A percentile compares a stretch with the other conserved stretches of the same genome.
Conservation (phyloP, 2,113 vertebrate genomes). For the Brevimyrus niger region DNA sequence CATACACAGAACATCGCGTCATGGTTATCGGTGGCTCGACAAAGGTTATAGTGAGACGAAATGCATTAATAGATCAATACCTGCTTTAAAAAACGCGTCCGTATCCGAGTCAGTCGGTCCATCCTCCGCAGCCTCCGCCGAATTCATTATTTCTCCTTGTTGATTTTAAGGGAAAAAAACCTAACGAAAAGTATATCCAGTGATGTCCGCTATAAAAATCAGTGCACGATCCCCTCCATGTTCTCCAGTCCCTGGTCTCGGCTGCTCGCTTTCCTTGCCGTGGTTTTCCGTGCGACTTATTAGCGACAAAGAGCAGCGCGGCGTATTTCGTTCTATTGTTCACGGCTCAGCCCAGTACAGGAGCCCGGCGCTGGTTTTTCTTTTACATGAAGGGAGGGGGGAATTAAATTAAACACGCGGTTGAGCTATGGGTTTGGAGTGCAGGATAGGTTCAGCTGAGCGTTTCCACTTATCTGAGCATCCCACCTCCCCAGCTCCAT, state of each 20-base stretch:
- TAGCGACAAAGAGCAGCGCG: conserved; percentile 32
- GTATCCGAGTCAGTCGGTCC: conserved; percentile 72
- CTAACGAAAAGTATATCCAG: conserved; percentile 28
- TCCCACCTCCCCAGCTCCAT: neutral
- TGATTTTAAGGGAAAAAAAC: conserved; percentile 22
- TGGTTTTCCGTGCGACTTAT: conserved; percentile 18
- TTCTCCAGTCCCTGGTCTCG: conserved; percentile 24
- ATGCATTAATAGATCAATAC: conserved; percentile 43
- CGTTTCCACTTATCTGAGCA: conserved; percentile 8
- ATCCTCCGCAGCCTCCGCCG: conserved; percentile 72
- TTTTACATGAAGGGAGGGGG: conserved; percentile 17
- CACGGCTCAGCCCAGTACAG: conserved; percentile 26
- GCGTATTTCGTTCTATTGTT: conserved; percentile 45
- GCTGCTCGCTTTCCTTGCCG: conserved; percentile 20
- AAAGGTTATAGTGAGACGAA: neutral
- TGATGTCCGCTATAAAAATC: conserved; percentile 22
- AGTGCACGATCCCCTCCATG: conserved; percentile 37
- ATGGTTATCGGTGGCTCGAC: neutral
- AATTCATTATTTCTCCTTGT: conserved; percentile 63
- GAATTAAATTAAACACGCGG: neutral
- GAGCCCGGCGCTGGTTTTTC: conserved; percentile 20
- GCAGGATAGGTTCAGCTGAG: neutral
- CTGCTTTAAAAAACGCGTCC: conserved; percentile 80
- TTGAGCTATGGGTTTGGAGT: neutral
- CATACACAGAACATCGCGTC: neutral